Percentiles rank a stretch among this genome's conserved stretches.
Conservation (phyloP, 2,113 vertebrate genomes). For the Cheirogaleus medius region DNA sequence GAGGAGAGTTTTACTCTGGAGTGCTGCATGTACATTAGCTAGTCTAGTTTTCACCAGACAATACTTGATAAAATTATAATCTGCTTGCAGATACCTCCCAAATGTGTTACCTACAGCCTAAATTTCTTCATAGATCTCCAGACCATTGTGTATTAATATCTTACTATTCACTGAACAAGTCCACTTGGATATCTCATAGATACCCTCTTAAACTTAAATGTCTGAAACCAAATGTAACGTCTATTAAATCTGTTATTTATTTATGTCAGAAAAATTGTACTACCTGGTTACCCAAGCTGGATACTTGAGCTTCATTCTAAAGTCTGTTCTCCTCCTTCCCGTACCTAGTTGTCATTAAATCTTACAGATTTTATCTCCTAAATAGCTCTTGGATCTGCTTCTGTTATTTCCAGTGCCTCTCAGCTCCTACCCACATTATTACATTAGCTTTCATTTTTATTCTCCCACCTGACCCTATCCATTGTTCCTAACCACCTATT, state of each 20-base stretch:
- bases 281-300: background rate
- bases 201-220: background rate
- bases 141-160: background rate
- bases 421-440: background rate
- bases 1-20: background rate
- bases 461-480: background rate
- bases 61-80: background rate
- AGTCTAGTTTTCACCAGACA: background rate
- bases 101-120: background rate
- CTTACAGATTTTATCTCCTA: background rate
- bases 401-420: background rate
- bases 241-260: background rate
- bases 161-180: background rate
- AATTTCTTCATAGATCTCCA: background rate
- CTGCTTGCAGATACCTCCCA: background rate
- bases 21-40: background rate
- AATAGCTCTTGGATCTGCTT: background rate
- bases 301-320: background rate
- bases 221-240: background rate
- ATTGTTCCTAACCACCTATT: background rate
- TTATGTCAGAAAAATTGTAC: conserved; percentile 8
- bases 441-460: background rate
- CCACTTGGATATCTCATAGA: background rate
- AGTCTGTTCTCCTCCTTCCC: background rate
- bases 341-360: background rate